Evolutionary conservation across 2,113 vertebrate species (phyloP).

Genomic region (Hystrix brachyura): DNA sequence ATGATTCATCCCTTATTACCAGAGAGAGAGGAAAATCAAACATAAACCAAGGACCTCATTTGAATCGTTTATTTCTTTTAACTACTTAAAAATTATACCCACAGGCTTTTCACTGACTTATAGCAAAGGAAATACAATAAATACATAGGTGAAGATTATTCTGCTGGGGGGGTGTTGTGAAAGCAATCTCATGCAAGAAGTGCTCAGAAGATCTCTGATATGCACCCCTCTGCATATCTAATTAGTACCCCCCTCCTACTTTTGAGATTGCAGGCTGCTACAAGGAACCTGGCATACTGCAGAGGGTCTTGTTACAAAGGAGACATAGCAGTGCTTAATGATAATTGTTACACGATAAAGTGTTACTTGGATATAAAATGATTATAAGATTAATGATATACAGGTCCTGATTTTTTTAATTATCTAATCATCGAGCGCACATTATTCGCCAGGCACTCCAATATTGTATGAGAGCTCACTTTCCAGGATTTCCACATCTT

Average conservation of each 20-base stretch:
- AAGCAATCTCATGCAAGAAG: slow-evolving; percentile 1
- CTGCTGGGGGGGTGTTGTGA: background rate
- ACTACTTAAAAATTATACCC: slow-evolving; percentile 72
- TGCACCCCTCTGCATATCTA: background rate
- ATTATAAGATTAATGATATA: background rate
- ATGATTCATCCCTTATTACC: slow-evolving; percentile 49
- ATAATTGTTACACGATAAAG: background rate
- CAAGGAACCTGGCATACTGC: background rate
- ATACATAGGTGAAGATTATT: slow-evolving; percentile 5
- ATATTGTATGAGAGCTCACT: background rate
- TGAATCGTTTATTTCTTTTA: slow-evolving; percentile 63
- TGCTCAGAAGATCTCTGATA: background rate
- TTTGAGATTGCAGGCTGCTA: background rate
- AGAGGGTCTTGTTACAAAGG: background rate
- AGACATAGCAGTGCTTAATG: background rate
- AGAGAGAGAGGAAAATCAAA: slow-evolving; percentile 48
- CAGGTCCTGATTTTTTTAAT: background rate
- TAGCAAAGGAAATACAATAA: slow-evolving; percentile 53
- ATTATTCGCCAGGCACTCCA: background rate
- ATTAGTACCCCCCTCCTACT: background rate
- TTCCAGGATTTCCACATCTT: background rate
- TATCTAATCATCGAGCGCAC: background rate
- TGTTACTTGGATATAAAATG: background rate
- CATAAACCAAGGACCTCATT: slow-evolving; percentile 47
- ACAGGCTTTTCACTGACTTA: slow-evolving; percentile 40